Evolutionary conservation across 2,888 invertebrate genomes (phyloP).

Genomic region (Andrena fulva): DNA sequence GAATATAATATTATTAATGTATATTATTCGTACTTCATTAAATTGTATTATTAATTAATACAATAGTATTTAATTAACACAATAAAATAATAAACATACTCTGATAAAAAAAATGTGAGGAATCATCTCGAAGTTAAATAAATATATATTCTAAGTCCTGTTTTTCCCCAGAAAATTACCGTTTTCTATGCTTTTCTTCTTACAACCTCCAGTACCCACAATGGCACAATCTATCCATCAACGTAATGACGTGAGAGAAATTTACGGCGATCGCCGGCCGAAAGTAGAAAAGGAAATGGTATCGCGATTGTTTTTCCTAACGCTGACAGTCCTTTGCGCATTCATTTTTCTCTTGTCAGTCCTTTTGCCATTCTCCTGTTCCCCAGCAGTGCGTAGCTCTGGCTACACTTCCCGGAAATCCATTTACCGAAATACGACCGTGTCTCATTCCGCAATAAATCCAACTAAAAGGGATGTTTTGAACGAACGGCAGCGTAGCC

Average conservation of each 20-base stretch:
- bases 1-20: no score
- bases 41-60: no score
- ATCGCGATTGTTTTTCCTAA: slow-evolving; percentile 27
- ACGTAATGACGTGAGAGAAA: neutral
- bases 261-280: neutral
- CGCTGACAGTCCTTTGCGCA: slow-evolving; percentile 1
- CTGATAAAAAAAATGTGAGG: no score
- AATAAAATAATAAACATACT: no score
- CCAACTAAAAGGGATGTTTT: slow-evolving; percentile 36
- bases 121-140: no score
- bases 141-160: no score
- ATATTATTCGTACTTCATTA: no score
- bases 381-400: slow-evolving; percentile 16
- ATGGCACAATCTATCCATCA: slow-evolving; percentile 22
- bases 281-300: slow-evolving; percentile 12
- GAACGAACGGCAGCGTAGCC: slow-evolving; percentile 20
- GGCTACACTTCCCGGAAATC: slow-evolving; percentile 44
- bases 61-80: no score
- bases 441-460: slow-evolving; percentile 41
- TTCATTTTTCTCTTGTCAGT: slow-evolving; percentile 40
- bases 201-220: neutral
- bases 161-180: no score
- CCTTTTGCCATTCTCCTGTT: neutral
- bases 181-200: neutral
- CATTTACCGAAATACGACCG: slow-evolving; percentile 61